These are phyloP conservation scores for Gadus chalcogrammus DNA, from an alignment of 2,113 vertebrate genomes.

Conservation along the genomic window DNA sequence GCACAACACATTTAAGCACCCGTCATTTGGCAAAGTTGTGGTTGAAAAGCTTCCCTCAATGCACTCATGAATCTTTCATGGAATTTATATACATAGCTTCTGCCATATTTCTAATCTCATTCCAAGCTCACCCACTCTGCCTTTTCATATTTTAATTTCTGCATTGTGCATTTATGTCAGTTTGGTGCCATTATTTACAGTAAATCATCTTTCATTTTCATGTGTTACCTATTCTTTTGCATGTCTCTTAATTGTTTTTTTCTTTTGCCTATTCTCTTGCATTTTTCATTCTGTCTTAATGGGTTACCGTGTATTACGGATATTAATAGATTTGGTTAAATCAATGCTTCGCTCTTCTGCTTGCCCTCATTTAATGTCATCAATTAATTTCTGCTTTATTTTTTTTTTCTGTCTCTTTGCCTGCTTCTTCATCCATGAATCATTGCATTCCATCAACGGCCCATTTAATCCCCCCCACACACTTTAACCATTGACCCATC, in stretches of 20 bases:
- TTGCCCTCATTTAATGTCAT: conserved; percentile 54
- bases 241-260: background rate
- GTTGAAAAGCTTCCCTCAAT: no score
- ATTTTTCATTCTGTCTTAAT: background rate
- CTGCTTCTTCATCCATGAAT: conserved; percentile 40
- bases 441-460: conserved; percentile 43
- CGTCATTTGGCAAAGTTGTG: no score
- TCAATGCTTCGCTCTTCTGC: conserved; percentile 32
- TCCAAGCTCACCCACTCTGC: conserved; percentile 29
- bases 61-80: background rate
- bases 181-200: conserved; percentile 13
- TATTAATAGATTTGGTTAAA: background rate
- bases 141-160: background rate
- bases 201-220: conserved; percentile 25
- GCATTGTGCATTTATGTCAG: background rate
- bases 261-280: background rate
- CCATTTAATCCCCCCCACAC: conserved; percentile 42
- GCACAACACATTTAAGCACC: no score
- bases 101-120: conserved; percentile 19
- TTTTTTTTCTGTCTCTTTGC: conserved; percentile 53
- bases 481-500: conserved; percentile 14
- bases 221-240: conserved; percentile 13
- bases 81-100: background rate
- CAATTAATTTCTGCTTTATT: conserved; percentile 52
- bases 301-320: background rate